phyloP scores from a whole-genome alignment of 2,113 vertebrate genomes.

The Psittacula cyanocephala region DNA sequence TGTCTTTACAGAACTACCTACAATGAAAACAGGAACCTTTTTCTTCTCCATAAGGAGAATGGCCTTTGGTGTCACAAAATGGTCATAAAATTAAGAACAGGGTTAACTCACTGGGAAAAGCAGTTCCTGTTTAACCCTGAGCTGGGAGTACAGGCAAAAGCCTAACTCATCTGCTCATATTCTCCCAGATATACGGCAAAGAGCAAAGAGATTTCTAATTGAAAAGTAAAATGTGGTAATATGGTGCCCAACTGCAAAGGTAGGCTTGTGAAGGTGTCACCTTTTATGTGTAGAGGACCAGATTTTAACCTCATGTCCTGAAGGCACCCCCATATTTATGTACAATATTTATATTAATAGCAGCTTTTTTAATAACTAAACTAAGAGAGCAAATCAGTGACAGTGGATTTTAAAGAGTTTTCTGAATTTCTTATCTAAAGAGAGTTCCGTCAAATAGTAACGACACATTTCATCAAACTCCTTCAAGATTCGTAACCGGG shows the following conservation, averaged over 20 bases:
- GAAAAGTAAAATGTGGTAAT: not conserved
- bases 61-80: not conserved
- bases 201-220: not conserved
- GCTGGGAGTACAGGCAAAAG: not conserved
- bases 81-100: not conserved
- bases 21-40: not conserved
- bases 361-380: constrained; percentile 8
- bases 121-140: not conserved
- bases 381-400: not conserved
- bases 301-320: not conserved
- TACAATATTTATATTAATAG: constrained; percentile 59
- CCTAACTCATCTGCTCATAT: not conserved
- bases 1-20: not conserved
- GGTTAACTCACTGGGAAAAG: not conserved
- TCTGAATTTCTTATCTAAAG: not conserved
- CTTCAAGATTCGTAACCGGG: not conserved
- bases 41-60: not conserved
- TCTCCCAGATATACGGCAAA: not conserved
- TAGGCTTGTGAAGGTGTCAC: not conserved
- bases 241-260: not conserved
- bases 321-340: constrained; percentile 41
- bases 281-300: not conserved
- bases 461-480: not conserved
- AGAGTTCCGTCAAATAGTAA: not conserved
- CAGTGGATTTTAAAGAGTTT: not conserved